Base-by-base conservation (phyloP, 2,888 invertebrate genomes). In the Hetaerina titia region DNA sequence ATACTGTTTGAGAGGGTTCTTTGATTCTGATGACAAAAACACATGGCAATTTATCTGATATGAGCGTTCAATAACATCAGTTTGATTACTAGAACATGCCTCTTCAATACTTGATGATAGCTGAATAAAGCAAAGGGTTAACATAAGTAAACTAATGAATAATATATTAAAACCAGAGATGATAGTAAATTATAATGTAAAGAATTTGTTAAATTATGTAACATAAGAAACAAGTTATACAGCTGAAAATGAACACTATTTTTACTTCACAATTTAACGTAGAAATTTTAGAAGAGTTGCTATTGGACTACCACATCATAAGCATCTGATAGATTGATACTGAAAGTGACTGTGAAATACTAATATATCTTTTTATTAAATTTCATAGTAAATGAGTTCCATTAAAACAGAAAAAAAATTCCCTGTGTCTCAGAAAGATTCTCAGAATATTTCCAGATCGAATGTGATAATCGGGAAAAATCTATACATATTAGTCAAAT, bases 1-100 rank as follows among this genome's bases (percentile, higher is more conserved):
- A 95, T 96, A 96, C 96, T 96, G 96, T 92, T 97, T 96, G 31
- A 97, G 96, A 13, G 97, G 96, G 96, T 97, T 97, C 95, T 97
- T 97, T 0, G 96, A 95, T 0, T 97, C 96, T 69, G 96, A 96
- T 95, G 96, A 95, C 88, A 97, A 96, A 56, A 96, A 96, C 0
- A 97, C 94, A 95, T 97, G 96, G 45, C 96, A 96, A 6, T 97
- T 95, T 95, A 97, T 96, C 95, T 96, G 96, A 17, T 56, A 69
- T n/a, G 57, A 69, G 22, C 17, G 45, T n/a, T 92, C 69, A 31
- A 56, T 56, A 69, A 60, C n/a, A 69, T 56, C 57, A n/a, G 2
- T 13, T 57, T 69, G 56, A 45, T 92, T 69, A 6, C 31, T 11
- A 22, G 56, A 45, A 57, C 45, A 69, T 22, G 69, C 64, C 6